Evolutionary conservation across 2,888 invertebrate genomes (phyloP).

Genomic region (Allolobophora icterica): DNA sequence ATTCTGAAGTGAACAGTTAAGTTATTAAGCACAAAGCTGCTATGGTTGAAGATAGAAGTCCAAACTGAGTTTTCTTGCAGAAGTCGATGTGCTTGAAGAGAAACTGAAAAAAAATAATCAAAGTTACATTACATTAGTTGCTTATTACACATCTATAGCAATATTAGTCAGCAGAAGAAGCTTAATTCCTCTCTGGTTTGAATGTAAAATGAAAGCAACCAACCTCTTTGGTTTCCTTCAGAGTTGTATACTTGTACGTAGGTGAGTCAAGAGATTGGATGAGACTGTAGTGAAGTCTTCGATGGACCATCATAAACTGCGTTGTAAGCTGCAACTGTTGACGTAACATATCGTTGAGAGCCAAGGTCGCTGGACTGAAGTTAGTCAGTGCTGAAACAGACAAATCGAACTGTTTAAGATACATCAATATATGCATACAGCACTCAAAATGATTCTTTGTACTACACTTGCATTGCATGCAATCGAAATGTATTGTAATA

Average conservation of each 20-base stretch:
- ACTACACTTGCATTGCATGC: too few relatives aligned
- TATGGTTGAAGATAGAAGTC: too few relatives aligned
- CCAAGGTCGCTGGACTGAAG: conserved; percentile 48
- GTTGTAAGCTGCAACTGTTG: conserved; percentile 48
- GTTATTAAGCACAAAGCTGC: too few relatives aligned
- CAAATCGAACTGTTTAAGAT: neutral
- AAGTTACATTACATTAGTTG: neutral
- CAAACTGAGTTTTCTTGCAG: too few relatives aligned
- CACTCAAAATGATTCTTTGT: too few relatives aligned
- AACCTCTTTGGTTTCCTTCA: conserved; percentile 49
- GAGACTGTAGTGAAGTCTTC: conserved; percentile 40
- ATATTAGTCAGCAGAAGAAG: neutral
- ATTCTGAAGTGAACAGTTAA: too few relatives aligned
- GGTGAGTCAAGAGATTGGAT: conserved; percentile 24
- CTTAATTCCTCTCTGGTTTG: neutral
- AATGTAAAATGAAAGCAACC: too few relatives aligned
- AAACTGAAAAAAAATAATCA: too few relatives aligned
- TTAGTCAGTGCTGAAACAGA: conserved; percentile 46
- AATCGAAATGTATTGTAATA: too few relatives aligned
- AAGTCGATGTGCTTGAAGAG: too few relatives aligned
- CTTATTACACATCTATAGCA: neutral
- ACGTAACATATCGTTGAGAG: conserved; percentile 49
- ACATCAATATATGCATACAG: neutral
- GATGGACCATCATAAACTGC: conserved; percentile 43
- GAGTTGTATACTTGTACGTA: conserved; percentile 47